Conservation (phyloP, 64 coral and sea anemone genomes). For the Stichodactyla mertensii region DNA sequence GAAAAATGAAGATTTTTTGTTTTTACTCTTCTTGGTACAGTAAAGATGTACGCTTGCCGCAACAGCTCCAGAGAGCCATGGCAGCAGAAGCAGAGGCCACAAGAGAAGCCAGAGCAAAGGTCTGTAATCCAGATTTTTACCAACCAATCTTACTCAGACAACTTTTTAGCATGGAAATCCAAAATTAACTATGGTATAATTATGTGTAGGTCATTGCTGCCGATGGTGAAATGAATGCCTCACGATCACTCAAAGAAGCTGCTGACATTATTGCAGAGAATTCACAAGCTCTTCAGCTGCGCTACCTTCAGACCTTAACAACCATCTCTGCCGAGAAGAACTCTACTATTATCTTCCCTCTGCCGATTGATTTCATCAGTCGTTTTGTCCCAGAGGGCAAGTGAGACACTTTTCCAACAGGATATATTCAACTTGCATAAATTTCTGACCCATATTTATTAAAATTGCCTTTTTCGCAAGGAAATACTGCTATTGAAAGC, state of each 20-base stretch:
- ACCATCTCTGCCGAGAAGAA: constrained; percentile 80
- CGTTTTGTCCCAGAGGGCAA: constrained; percentile 32
- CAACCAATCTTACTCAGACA: not conserved
- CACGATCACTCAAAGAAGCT: constrained; percentile 71
- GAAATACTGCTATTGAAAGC: no score
- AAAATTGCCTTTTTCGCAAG: no score
- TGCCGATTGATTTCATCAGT: constrained; percentile 57
- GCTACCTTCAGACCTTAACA: constrained; percentile 68
- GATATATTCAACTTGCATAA: no score
- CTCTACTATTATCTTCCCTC: constrained; percentile 70
- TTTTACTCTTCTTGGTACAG: constrained; percentile 1
- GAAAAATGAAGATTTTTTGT: no score
- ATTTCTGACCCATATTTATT: no score
- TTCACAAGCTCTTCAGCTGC: constrained; percentile 60
- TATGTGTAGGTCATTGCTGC: constrained; percentile 64
- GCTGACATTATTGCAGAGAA: constrained; percentile 69
- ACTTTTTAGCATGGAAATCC: not conserved
- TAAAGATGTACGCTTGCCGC: constrained; percentile 78
- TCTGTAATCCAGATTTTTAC: not conserved
- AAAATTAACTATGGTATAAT: not conserved
- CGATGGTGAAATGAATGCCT: constrained; percentile 77
- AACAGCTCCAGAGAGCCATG: constrained; percentile 75
- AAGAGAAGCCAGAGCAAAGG: constrained; percentile 74
- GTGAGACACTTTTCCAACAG: not conserved
- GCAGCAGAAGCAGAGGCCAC: constrained; percentile 74